phyloP scores from a whole-genome alignment of 2,797 vertebrate species.

The Hozukius guyotensis region DNA sequence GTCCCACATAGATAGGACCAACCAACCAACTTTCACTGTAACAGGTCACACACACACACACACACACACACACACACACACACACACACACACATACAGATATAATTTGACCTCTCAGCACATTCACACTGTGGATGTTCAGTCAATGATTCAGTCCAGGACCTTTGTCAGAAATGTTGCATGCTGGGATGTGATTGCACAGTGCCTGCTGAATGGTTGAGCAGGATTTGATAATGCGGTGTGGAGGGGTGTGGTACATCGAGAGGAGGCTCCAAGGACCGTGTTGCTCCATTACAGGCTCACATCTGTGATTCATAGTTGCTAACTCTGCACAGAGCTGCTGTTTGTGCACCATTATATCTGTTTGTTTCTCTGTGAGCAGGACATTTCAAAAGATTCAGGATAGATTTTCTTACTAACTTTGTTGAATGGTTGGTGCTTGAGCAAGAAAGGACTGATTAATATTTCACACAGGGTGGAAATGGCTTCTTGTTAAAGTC shows the following conservation, averaged over 20 bases:
- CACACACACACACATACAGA: neutral
- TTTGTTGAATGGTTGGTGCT: neutral
- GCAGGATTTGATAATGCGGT: slow-evolving; percentile 50
- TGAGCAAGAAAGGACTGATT: neutral
- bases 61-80: too few relatives aligned
- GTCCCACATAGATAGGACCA: neutral
- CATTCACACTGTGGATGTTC: neutral
- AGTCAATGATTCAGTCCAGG: neutral
- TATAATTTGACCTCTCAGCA: neutral
- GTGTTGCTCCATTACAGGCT: slow-evolving; percentile 16
- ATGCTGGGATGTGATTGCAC: slow-evolving; percentile 8
- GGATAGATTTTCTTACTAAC: neutral
- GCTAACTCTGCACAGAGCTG: slow-evolving; percentile 1
- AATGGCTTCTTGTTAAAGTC: neutral
- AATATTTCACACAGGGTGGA: neutral
- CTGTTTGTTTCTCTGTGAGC: neutral
- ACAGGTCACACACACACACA: neutral
- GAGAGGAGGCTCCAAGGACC: slow-evolving; percentile 25
- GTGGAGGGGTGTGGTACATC: slow-evolving; percentile 58
- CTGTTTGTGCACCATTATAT: neutral
- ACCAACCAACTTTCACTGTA: neutral
- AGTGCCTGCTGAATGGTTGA: slow-evolving; percentile 12
- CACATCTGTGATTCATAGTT: slow-evolving; percentile 60
- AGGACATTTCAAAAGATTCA: neutral
- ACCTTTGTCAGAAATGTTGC: slow-evolving; percentile 5